Evolutionary conservation across 1,140 invertebrate species (phyloP).

Genomic region (Ostrea denselamellosa): DNA sequence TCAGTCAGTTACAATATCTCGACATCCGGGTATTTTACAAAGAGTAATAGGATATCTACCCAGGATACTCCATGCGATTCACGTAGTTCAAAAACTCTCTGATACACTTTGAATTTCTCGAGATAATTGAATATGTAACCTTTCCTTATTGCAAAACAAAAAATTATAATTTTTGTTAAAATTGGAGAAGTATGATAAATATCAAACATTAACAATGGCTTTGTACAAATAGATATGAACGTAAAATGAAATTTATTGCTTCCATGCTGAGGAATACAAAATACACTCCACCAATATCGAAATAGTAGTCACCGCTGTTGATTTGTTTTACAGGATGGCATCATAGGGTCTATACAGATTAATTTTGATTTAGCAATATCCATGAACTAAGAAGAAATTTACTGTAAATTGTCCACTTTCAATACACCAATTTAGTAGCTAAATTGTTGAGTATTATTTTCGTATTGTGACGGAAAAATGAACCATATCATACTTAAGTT

Average conservation of each 20-base stretch:
- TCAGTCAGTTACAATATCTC: no score
- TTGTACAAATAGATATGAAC: background rate
- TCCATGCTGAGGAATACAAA: background rate
- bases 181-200: background rate
- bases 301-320: background rate
- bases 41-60: no score
- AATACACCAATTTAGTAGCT: background rate
- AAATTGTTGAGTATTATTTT: slow-evolving; percentile 28
- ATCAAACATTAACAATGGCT: background rate
- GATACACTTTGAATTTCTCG: no score
- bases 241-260: slow-evolving; percentile 1
- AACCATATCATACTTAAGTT: background rate
- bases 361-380: background rate
- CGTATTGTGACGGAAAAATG: background rate
- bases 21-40: no score
- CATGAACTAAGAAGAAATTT: background rate
- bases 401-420: background rate
- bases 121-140: background rate
- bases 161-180: background rate
- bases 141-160: background rate
- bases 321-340: background rate
- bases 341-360: background rate
- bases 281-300: background rate
- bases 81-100: no score
- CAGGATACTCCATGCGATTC: no score